Conservation (phyloP, 2,113 vertebrate genomes). For the Xyrauchen texanus region DNA sequence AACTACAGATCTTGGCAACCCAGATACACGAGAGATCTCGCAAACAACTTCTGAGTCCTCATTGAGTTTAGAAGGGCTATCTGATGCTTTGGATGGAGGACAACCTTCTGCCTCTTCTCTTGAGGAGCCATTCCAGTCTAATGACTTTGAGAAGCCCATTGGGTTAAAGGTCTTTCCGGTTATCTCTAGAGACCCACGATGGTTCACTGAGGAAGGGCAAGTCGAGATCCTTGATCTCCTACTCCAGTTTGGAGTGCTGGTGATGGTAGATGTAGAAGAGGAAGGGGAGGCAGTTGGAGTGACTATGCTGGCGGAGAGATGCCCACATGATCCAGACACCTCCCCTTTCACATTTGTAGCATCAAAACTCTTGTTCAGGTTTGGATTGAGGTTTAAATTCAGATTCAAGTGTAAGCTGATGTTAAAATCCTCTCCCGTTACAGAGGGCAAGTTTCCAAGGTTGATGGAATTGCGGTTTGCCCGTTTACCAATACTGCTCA, state of each 20-base stretch:
- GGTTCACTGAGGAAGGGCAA: constrained; percentile 72
- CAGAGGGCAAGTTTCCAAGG: constrained; percentile 77
- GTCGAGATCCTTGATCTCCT: constrained; percentile 79
- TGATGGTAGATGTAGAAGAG: constrained; percentile 58
- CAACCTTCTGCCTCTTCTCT: constrained; percentile 62
- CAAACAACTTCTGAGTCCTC: constrained; percentile 75
- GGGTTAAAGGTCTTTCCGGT: constrained; percentile 59
- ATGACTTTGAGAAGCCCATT: constrained; percentile 69
- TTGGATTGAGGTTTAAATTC: constrained; percentile 73
- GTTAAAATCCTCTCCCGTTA: constrained; percentile 76
- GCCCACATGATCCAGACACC: constrained; percentile 56
- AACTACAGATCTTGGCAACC: constrained; percentile 73
- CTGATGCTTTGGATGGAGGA: constrained; percentile 64
- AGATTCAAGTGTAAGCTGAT: constrained; percentile 77
- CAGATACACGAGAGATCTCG: constrained; percentile 78
- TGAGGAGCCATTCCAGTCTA: constrained; percentile 70
- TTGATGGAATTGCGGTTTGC: constrained; percentile 78
- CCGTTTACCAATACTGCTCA: constrained; percentile 69
- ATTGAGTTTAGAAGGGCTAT: constrained; percentile 63
- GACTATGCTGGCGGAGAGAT: constrained; percentile 57
- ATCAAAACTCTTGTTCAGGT: constrained; percentile 63
- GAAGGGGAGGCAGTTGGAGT: constrained; percentile 63
- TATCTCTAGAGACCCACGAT: constrained; percentile 77
- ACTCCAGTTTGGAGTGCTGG: constrained; percentile 70
- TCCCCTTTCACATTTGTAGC: constrained; percentile 63